Evolutionary conservation across 2,113 vertebrate genomes (phyloP).

Genomic region (Sander lucioperca): DNA sequence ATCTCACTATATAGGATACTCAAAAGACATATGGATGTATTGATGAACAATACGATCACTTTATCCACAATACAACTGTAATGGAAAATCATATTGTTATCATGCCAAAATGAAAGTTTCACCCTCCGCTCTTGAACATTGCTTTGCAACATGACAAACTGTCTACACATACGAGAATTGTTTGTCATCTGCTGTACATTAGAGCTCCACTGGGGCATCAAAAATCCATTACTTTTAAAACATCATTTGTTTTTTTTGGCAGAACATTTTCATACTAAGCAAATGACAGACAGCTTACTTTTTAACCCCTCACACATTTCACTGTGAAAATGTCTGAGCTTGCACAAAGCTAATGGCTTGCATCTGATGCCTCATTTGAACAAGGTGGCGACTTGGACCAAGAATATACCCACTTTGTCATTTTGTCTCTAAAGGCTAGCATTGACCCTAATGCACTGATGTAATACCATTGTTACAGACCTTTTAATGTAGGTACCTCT

Average conservation of each 20-base stretch:
- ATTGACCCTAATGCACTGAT: conserved; percentile 24
- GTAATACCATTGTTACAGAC: background rate
- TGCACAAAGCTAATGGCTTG: conserved; percentile 62
- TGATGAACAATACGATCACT: background rate
- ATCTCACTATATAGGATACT: background rate
- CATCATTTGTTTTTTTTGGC: conserved; percentile 51
- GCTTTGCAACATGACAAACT: conserved; percentile 37
- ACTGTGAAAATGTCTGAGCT: conserved; percentile 38
- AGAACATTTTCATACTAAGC: conserved; percentile 43
- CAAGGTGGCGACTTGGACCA: conserved; percentile 10
- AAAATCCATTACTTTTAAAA: conserved; percentile 53
- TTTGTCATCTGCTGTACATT: conserved; percentile 64
- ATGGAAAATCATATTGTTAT: background rate
- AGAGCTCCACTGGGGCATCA: conserved; percentile 34
- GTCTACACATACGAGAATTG: conserved; percentile 28
- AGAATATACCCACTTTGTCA: conserved; percentile 25
- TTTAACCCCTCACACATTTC: conserved; percentile 45
- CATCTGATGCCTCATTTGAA: conserved; percentile 50
- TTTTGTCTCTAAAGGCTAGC: background rate
- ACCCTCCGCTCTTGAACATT: background rate
- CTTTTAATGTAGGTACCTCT: background rate
- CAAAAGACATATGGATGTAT: background rate
- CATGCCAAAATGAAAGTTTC: background rate
- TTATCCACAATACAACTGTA: background rate
- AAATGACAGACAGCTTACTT: conserved; percentile 48